Percentiles rank a stretch among this genome's conserved stretches.
phyloP scores from a whole-genome alignment of 2,797 vertebrate genomes.

The Dipus sagitta region DNA sequence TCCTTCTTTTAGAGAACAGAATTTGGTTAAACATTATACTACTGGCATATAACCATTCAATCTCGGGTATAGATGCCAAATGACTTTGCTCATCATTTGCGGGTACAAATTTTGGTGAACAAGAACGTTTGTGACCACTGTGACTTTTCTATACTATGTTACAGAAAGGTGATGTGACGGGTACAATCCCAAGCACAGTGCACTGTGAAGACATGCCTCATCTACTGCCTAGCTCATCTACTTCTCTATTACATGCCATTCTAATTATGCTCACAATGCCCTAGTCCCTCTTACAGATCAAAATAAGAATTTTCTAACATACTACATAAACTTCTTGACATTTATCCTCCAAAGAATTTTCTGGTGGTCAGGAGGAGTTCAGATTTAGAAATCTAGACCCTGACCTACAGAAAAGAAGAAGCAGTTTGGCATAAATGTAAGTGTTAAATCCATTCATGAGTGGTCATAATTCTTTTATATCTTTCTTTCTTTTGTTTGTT shows the following conservation, averaged over 20 bases:
- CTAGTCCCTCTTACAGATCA: neutral
- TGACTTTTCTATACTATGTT: neutral
- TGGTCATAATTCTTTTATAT: neutral
- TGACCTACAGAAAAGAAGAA: constrained; percentile 29
- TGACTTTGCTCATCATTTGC: neutral
- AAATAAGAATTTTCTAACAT: neutral
- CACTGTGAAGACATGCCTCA: neutral
- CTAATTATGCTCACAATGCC: neutral
- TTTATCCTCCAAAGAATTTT: constrained; percentile 30
- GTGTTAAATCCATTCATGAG: constrained; percentile 38
- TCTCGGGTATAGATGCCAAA: neutral
- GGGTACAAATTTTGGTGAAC: neutral
- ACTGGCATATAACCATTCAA: neutral
- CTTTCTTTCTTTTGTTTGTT: neutral
- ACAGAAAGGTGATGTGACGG: neutral
- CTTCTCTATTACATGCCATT: neutral
- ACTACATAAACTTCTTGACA: neutral
- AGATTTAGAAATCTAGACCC: constrained; percentile 24
- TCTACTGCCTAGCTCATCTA: accelerated
- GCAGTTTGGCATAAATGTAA: constrained; percentile 27
- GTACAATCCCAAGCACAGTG: neutral
- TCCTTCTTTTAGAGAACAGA: neutral
- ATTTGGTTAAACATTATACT: constrained; percentile 19
- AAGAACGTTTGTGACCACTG: neutral
- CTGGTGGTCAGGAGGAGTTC: neutral